phyloP scores from a whole-genome alignment of 2,888 invertebrate species.

The Metacarcinus magister region DNA sequence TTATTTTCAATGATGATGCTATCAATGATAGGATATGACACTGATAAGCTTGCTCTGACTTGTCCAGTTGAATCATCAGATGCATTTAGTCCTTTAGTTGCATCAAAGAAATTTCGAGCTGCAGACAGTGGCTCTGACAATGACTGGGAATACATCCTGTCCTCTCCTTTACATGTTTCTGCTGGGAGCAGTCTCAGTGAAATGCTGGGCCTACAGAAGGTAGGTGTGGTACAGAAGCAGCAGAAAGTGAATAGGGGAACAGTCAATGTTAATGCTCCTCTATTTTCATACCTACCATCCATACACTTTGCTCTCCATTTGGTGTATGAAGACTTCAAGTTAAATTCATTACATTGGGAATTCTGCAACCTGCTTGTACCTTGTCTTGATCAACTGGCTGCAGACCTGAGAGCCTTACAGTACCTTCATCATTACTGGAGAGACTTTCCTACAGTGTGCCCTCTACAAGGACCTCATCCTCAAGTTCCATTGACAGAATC shows the following conservation, averaged over 20 bases:
- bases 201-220: constrained; percentile 78
- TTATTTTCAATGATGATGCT: constrained; percentile 89
- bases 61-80: constrained; percentile 84
- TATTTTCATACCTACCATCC: constrained; percentile 90
- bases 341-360: constrained; percentile 89
- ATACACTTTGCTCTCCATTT: constrained; percentile 93
- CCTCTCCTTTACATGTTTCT: constrained; percentile 87
- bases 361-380: constrained; percentile 89
- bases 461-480: constrained; percentile 83
- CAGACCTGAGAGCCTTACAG: constrained; percentile 89
- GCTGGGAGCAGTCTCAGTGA: constrained; percentile 80
- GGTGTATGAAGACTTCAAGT: constrained; percentile 95
- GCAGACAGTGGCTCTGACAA: constrained; percentile 91
- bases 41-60: constrained; percentile 87
- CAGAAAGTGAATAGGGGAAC: constrained; percentile 83
- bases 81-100: constrained; percentile 85
- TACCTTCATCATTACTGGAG: constrained; percentile 93
- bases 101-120: constrained; percentile 90
- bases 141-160: constrained; percentile 91
- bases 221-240: constrained; percentile 76
- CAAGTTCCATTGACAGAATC: constrained; percentile 74
- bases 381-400: constrained; percentile 91
- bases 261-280: constrained; percentile 88
- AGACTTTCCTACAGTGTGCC: constrained; percentile 90
- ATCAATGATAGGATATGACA: constrained; percentile 89